phyloP scores from a whole-genome alignment of 1,140 invertebrate species.

The Bombus waltoni region DNA sequence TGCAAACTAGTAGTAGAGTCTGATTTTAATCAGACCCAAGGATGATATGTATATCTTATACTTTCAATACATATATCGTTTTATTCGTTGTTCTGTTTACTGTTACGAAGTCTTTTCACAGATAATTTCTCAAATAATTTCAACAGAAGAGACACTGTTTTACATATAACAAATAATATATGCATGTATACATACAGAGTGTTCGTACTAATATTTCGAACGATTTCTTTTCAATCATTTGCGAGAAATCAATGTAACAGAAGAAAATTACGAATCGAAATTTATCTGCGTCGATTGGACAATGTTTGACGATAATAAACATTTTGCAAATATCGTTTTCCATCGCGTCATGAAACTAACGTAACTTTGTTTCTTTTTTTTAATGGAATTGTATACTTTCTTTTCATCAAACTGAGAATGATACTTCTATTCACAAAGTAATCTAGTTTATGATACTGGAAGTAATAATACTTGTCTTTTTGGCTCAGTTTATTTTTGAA shows the following conservation, averaged over 20 bases:
- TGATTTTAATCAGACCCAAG: slow-evolving; percentile 7
- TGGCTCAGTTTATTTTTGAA: neutral
- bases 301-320: neutral
- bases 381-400: neutral
- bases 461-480: neutral
- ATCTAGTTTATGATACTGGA: neutral
- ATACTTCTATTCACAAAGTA: neutral
- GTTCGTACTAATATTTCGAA: neutral
- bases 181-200: neutral
- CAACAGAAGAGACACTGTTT: neutral
- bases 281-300: neutral
- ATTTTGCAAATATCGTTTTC: neutral
- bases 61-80: neutral
- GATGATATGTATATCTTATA: neutral
- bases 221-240: neutral
- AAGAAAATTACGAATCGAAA: neutral
- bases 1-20: slow-evolving; percentile 25
- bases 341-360: no score
- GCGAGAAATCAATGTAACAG: neutral
- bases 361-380: neutral
- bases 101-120: neutral
- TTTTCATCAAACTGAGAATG: neutral
- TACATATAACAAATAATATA: neutral
- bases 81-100: neutral
- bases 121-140: neutral